Evolutionary conservation across 2,113 vertebrate species (phyloP), one percentile per base, ranked within the genome.

Genomic region (Trogon surrucura): DNA sequence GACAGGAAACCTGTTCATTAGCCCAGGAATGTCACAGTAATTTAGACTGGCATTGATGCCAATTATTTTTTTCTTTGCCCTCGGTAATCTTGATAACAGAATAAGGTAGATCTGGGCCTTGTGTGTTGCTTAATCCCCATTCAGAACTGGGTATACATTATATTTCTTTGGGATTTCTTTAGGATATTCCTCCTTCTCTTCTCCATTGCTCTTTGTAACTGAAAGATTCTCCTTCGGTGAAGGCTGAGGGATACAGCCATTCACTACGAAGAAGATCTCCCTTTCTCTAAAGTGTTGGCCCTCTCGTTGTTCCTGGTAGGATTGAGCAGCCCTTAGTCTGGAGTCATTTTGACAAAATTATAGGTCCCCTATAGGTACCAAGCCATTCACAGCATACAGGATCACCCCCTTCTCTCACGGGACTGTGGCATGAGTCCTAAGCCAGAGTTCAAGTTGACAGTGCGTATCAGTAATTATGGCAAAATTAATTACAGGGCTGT

Each of bases 401-500:
- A 89, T 94, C 77, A 51, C 48, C 69, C 47, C 29, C 72, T 91
- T 70, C 64, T 73, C 72, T 23, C 19, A 20, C 0, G 2, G 77
- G 69, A 70, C 56, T 66, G 65, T 78, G 91, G 77, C 80, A 89
- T 62, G 64, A n/a, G 56, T 70, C 84, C 78, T 71, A 80, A 80
- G 89, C 30, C 36, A 64, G 77, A 13, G 78, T 70, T 88, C 45
- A 84, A 84, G 41, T 44, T 95, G 89, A 77, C 80, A 81, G 65
- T 23, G 56, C 38, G 25, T 66, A 60, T 78, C 48, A 60, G 53
- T 74, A 96, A 96, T 91, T 79, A 95, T 58, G 61, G 53, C 34
- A 87, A 94, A 91, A 96, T 91, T 93, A 95, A 94, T 95, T 78
- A 54, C 60, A 51, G 70, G 47, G 73, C 36, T 79, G 73, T 72